Base-by-base conservation (phyloP, 1,140 invertebrate species). In the Meloidogyne floridensis region DNA sequence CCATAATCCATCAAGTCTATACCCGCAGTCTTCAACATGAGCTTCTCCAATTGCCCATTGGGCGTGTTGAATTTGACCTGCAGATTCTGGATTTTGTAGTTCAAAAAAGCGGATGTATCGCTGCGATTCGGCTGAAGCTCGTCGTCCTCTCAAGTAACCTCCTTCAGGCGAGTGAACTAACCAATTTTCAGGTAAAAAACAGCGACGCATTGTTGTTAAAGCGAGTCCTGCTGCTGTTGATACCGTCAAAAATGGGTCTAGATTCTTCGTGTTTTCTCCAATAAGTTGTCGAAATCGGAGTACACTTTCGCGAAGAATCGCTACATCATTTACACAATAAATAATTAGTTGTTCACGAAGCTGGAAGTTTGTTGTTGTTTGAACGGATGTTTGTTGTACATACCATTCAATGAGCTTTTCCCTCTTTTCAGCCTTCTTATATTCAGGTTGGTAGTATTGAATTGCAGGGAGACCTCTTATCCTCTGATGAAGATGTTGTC, bases 41-140 rank as follows among this genome's bases (percentile, higher is more conserved):
- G 5, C 79, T 15, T 80, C 79, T 71, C 79, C 79, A 13, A 80
- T 51, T 0, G 79, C 15, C 79, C 79, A 80, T 15, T 43, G 20
- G 5, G 79, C 79, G 10, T 65, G 74, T 32, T 75, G 70, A 42
- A 80, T 32, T 51, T 47, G 70, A 10, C 71, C 71, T 32, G 3
- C 71, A 20, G 76, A 56, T 3, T 69, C 76, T 3, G 54, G 54
- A 3, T 80, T 15, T 11, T 56, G 43, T 65, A 43, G 18, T 42
- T 80, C 79, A 47, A n/a, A n/a, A n/a, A n/a, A n/a, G n/a, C n/a
- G n/a, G n/a, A n/a, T n/a, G n/a, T n/a, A n/a, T n/a, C n/a, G n/a
- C n/a, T n/a, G n/a, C n/a, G n/a, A n/a, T n/a, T n/a, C n/a, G n/a
- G n/a, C n/a, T n/a, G n/a, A n/a, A n/a, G n/a, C n/a, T n/a, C n/a